phyloP scores from a whole-genome alignment of 37 sponge, comb jelly and placozoan genomes.

The Bolinopsis microptera region DNA sequence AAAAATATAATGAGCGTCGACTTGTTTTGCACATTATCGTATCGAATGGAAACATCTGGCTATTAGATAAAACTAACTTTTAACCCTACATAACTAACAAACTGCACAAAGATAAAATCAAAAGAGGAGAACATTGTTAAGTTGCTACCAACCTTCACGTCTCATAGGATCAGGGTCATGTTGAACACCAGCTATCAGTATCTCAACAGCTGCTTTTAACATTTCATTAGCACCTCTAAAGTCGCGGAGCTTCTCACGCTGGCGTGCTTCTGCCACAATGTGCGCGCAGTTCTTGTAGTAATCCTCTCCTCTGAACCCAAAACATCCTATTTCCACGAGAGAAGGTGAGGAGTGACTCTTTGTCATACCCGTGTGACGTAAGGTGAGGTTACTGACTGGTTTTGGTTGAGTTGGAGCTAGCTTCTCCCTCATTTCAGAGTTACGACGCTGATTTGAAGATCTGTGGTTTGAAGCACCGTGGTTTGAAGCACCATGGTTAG shows the following conservation, averaged over 20 bases:
- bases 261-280: constrained; percentile 42
- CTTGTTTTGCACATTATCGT: too few species aligned
- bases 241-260: constrained; percentile 1
- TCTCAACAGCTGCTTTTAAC: constrained; percentile 46
- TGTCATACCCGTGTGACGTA: background rate
- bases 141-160: constrained; percentile 18
- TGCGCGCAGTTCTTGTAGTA: constrained; percentile 40
- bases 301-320: constrained; percentile 58
- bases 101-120: too few species aligned
- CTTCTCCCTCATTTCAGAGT: background rate
- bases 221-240: constrained; percentile 42
- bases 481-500: too few species aligned
- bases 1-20: too few species aligned
- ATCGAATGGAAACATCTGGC: too few species aligned
- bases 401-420: background rate
- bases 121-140: too few species aligned
- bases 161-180: constrained; percentile 60
- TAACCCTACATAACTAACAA: too few species aligned
- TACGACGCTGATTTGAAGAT: background rate
- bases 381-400: background rate
- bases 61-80: too few species aligned
- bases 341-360: constrained; percentile 51
- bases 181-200: constrained; percentile 49
- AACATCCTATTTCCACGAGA: constrained; percentile 36
- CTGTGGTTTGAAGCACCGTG: background rate